These are phyloP conservation scores for Ptilonorhynchus violaceus DNA, from an alignment of 2,113 vertebrate species.

Conservation along the genomic window DNA sequence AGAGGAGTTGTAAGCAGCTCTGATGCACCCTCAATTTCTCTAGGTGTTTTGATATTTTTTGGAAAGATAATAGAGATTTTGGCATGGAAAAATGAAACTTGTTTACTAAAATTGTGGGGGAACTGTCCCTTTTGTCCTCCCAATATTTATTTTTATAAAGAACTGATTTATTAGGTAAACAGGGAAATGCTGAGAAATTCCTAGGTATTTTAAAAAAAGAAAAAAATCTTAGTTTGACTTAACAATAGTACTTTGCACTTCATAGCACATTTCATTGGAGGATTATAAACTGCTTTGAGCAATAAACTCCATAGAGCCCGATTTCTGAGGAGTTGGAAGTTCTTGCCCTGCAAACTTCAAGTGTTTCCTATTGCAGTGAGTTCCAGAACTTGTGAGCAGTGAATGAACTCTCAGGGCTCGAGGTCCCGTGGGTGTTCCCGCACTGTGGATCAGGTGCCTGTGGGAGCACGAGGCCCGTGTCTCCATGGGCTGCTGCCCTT, in stretches of 20 bases:
- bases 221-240: not conserved
- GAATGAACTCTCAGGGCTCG: not conserved
- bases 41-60: conserved; percentile 9
- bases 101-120: not conserved
- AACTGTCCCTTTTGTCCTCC: not conserved
- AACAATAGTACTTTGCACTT: not conserved
- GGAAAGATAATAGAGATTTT: conserved; percentile 1
- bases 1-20: not conserved
- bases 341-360: not conserved
- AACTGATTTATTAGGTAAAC: not conserved
- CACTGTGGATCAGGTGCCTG: fast-evolving
- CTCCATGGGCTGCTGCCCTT: fast-evolving
- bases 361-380: not conserved
- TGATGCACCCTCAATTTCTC: not conserved
- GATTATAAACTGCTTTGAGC: conserved; percentile 6
- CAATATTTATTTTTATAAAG: conserved; percentile 45
- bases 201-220: not conserved
- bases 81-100: not conserved
- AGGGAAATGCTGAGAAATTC: not conserved
- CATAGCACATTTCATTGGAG: not conserved
- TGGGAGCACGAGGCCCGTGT: fast-evolving
- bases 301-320: not conserved
- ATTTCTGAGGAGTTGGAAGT: not conserved
- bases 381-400: not conserved
- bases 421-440: fast-evolving